Evolutionary conservation across 2,113 vertebrate genomes (phyloP).

Genomic region (Oenanthe melanoleuca): DNA sequence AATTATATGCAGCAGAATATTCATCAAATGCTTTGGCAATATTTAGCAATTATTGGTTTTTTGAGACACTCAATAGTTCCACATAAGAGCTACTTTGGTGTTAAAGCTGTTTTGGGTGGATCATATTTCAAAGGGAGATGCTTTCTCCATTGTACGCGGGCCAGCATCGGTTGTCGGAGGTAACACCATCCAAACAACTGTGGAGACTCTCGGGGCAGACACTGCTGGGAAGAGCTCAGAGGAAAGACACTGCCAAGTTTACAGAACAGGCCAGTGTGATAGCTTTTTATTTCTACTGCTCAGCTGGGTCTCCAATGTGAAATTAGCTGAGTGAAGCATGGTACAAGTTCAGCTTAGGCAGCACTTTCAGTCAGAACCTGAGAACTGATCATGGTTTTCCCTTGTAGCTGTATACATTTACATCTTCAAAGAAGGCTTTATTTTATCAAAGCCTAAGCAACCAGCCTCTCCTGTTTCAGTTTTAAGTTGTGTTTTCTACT

Average conservation of each 20-base stretch:
- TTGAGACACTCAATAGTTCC: not conserved
- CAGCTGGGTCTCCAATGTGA: not conserved
- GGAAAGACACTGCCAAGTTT: not conserved
- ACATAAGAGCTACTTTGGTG: not conserved
- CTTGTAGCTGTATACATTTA: constrained; percentile 16
- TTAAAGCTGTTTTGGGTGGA: not conserved
- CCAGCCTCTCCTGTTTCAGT: not conserved
- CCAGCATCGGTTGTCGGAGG: not conserved
- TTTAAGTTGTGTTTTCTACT: constrained; percentile 8
- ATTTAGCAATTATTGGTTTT: not conserved
- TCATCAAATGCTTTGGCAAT: not conserved
- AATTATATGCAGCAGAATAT: not conserved
- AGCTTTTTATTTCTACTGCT: not conserved
- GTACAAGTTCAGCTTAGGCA: not conserved
- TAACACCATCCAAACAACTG: not conserved
- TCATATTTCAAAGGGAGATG: not conserved
- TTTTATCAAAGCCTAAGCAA: constrained; percentile 29
- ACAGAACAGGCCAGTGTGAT: not conserved
- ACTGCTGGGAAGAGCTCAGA: not conserved
- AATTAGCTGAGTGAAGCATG: not conserved
- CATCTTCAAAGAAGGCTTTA: constrained; percentile 42
- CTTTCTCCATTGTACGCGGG: not conserved
- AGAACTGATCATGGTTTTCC: not conserved
- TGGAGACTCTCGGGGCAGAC: not conserved
- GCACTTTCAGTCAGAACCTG: not conserved